Base-by-base conservation (phyloP, 2,797 vertebrate genomes). In the Ciconia nigra region DNA sequence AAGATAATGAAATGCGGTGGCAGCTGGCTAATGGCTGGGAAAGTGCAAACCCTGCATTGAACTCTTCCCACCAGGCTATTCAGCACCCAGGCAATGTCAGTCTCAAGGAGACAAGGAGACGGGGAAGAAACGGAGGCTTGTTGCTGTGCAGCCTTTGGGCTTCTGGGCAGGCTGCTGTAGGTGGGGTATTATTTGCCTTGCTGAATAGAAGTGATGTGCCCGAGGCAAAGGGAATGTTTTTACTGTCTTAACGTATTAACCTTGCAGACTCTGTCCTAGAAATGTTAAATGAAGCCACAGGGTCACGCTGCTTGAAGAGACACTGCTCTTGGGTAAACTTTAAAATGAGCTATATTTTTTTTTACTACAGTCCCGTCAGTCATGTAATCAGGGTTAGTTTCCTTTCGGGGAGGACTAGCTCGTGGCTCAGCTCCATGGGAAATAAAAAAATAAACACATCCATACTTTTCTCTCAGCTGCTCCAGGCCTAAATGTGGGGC, bases 21-120 rank as follows among this genome's bases (percentile, higher is more conserved):
- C 98, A 98, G 98, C 98, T 98, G 98, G 98, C 94, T 98, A 98
- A 98, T 98, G 98, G 98, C 98, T 98, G 98, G 98, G 98, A 98
- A 98, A 98, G 97, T 98, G 97, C 97, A 98, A 98, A 98, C 98
- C 98, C 96, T 96, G 97, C 97, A 96, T 95, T 98, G 98, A 98
- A 98, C 98, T 97, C 97, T 98, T 98, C 96, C 87, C 92, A 95
- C 80, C 91, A 96, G 90, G 95, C 97, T 97, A 98, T 98, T 98
- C 97, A 98, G 92, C 82, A 79, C 93, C 94, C 96, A 94, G 97
- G 98, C 97, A 97, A 97, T 94, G 97, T 97, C 98, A 98, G 94
- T 93, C 96, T 92, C 31, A 87, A 93, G 95, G 97, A 97, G 90
- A 91, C 21, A 52, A 90, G 94, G 96, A 94, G 91, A 85, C 63